Evolutionary conservation across 2,888 invertebrate species (phyloP).

Genomic region (Yponomeuta plumbellus): DNA sequence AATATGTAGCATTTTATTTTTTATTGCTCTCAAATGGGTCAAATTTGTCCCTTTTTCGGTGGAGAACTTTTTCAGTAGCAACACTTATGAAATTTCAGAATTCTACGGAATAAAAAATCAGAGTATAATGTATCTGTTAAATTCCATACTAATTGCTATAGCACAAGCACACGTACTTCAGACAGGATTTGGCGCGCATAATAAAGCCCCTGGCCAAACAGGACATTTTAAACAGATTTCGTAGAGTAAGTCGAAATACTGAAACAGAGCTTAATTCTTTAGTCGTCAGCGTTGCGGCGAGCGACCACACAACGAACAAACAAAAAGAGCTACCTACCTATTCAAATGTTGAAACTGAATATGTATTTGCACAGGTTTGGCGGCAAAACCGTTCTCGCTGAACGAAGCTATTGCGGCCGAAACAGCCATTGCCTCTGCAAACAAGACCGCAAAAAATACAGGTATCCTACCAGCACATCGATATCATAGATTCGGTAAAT

Average conservation of each 20-base stretch:
- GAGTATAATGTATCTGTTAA: too few relatives aligned
- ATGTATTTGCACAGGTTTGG: slow-evolving; percentile 37
- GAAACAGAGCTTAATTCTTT: neutral
- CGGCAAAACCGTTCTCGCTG: slow-evolving; percentile 54
- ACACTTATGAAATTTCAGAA: too few relatives aligned
- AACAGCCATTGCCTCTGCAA: slow-evolving; percentile 12
- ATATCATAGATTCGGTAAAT: neutral
- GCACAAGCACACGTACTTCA: too few relatives aligned
- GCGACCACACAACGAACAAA: neutral
- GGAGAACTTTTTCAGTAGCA: too few relatives aligned
- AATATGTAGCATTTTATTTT: too few relatives aligned
- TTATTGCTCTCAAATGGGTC: too few relatives aligned
- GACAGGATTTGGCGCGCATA: too few relatives aligned
- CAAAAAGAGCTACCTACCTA: slow-evolving; percentile 1
- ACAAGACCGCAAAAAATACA: slow-evolving; percentile 7
- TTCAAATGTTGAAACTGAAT: neutral
- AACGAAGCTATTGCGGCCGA: slow-evolving; percentile 58
- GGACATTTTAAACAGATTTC: neutral
- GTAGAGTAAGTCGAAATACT: too few relatives aligned
- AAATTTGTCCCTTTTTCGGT: too few relatives aligned
- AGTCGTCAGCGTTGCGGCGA: neutral
- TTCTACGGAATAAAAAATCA: too few relatives aligned
- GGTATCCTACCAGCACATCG: neutral
- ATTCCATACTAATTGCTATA: too few relatives aligned
- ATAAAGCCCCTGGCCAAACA: neutral